Base-by-base conservation (phyloP, 2,113 vertebrate species). In the Phalacrocorax aristotelis region DNA sequence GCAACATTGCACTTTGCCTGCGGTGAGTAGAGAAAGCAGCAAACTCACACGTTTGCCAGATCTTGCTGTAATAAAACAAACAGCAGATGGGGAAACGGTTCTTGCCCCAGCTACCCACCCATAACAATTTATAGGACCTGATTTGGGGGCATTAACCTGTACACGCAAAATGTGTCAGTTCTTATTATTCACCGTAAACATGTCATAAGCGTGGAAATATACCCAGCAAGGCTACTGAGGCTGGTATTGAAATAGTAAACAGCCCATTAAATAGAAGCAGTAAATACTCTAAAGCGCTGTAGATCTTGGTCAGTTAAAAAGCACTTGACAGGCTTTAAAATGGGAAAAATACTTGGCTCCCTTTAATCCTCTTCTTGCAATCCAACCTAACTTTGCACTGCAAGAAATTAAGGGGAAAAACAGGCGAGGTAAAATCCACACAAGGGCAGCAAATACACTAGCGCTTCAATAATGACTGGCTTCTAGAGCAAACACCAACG, bases 121-220 rank as follows among this genome's bases (percentile, higher is more conserved):
- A 2, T 80, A 95, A 81, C 77, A 71, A 60, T 95, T 95, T 95
- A 94, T 51, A 62, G 96, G 71, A 61, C 62, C 66, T 90, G 88
- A 91, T 92, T 70, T 80, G 81, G 83, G 44, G 69, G 70, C 87
- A 90, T 62, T 97, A 97, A 97, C 78, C 78, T 84, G 52, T 42
- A 55, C 77, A 71, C 8, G n/a, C 69, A 71, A 85, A 96, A 94
- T 27, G 46, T 93, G 87, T 74, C 91, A 36, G 44, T 76, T 91
- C 52, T 95, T 90, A 97, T 92, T 96, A 78, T 89, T 95, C 77
- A 69, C 85, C 78, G 76, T 95, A 95, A 97, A 97, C 5, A 36
- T 82, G 71, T 91, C 96, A 87, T 90, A 87, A 83, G 89, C 61
- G 77, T 74, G 87, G 85, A 97, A 97, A 97, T 62, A 54, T 32